Percentiles rank a stretch among this genome's conserved stretches.
phyloP scores from a whole-genome alignment of 2,888 invertebrate species.

The Diaperis boleti region DNA sequence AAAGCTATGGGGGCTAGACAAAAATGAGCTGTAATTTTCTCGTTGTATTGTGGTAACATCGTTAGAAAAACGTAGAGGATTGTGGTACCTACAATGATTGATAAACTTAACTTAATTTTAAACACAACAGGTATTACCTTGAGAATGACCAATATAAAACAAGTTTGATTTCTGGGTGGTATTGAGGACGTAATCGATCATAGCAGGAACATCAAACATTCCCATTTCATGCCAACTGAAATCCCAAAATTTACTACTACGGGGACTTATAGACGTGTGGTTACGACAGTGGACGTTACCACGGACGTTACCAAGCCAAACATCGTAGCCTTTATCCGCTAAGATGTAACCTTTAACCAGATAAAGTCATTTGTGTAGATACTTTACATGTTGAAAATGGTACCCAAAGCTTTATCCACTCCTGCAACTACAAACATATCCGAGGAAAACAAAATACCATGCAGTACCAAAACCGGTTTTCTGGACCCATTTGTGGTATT shows the following conservation, averaged over 20 bases:
- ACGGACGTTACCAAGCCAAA: slow-evolving; percentile 56
- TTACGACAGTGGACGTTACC: slow-evolving; percentile 52
- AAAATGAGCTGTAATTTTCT: background rate
- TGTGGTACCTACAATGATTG: background rate
- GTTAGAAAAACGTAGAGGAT: background rate
- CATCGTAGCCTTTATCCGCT: slow-evolving; percentile 59
- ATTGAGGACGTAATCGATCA: slow-evolving; percentile 78
- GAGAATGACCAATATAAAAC: slow-evolving; percentile 86
- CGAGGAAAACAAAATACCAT: background rate
- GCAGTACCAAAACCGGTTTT: background rate
- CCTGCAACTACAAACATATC: background rate
- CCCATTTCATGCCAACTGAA: slow-evolving; percentile 88
- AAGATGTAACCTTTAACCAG: too few species aligned
- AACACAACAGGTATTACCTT: slow-evolving; percentile 82
- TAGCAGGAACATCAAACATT: slow-evolving; percentile 81
- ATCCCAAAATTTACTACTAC: slow-evolving; percentile 65
- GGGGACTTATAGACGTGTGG: slow-evolving; percentile 50
- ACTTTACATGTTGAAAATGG: too few species aligned
- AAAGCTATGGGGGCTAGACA: too few species aligned
- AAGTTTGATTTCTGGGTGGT: slow-evolving; percentile 72
- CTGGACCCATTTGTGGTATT: background rate
- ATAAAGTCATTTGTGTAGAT: too few species aligned
- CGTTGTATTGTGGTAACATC: background rate
- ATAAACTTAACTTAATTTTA: too few species aligned
- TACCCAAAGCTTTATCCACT: background rate